Evolutionary conservation across 2,797 vertebrate species (phyloP), one percentile per base, ranked within the genome.

Genomic region (Dipus sagitta): DNA sequence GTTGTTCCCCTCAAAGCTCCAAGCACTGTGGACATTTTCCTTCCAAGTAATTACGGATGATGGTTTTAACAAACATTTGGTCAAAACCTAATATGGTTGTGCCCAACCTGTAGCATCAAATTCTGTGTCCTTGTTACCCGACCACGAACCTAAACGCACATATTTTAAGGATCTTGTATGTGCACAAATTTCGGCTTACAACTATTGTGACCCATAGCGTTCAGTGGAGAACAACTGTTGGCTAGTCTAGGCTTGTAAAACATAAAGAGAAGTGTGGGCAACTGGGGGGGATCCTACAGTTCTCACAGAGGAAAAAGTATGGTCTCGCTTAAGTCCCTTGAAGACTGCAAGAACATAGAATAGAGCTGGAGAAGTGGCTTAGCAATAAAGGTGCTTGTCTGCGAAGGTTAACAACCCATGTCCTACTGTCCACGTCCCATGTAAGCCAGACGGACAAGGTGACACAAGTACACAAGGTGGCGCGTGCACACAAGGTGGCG

Each of bases 51-150:
- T 24, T 15, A 2, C 24, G 60, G 14, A n/a, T 64, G 68, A 78
- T 28, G 70, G 58, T 77, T 91, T 88, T 86, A 93, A 82, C 32
- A 89, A 78, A 58, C 54, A 30, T 32, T 67, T 86, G 38, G 24
- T 34, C 42, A 83, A 86, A 34, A 24, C 1, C 34, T 88, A 79
- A 78, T 24, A 90, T 32, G 4, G 3, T 76, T 21, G 8, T 47
- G 8, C 8, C 47, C 42, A 71, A 93, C 14, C 30, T 47, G 17
- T 42, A 85, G 34, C 20, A 60, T 77, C 21, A 80, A 62, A 80
- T 28, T 78, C 42, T 79, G 32, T 88, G 17, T 52, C 47, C 11
- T 26, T 94, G n/a, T 71, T 86, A 87, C 2, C 15, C 75, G 64
- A 65, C 28, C 28, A 47, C 28, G 83, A 68, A 85, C 79, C 32